Evolutionary conservation across 1,140 invertebrate genomes (phyloP).

Genomic region (Penaeus chinensis): DNA sequence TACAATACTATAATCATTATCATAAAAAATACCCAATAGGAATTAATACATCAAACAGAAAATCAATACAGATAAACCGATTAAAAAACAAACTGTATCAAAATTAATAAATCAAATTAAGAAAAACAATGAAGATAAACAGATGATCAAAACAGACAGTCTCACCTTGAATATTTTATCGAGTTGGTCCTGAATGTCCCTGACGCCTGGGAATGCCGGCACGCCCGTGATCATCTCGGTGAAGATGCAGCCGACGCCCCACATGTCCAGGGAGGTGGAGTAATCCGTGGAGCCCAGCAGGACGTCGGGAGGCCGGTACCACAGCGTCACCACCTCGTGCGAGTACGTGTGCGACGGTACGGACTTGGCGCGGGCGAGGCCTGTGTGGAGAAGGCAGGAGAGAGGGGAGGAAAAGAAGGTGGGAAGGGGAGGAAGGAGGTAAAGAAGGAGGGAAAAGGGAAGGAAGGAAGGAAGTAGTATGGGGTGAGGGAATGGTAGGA

Average conservation of each 20-base stretch:
- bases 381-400: constrained; percentile 58
- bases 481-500: too few relatives aligned
- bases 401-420: background rate
- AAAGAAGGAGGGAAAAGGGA: background rate
- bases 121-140: too few relatives aligned
- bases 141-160: background rate
- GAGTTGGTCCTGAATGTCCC: constrained; percentile 94
- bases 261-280: constrained; percentile 90
- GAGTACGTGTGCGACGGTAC: constrained; percentile 97
- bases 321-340: constrained; percentile 92
- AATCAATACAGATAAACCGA: too few relatives aligned
- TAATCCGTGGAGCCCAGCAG: constrained; percentile 96
- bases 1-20: too few relatives aligned
- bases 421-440: background rate
- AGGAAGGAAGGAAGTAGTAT: too few relatives aligned
- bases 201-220: constrained; percentile 93
- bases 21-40: too few relatives aligned
- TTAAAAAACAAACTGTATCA: too few relatives aligned
- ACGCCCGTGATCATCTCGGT: constrained; percentile 97
- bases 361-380: constrained; percentile 92
- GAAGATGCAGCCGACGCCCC: constrained; percentile 98
- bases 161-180: constrained; percentile 94
- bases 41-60: too few relatives aligned
- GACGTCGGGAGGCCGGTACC: constrained; percentile 92
- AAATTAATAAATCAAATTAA: too few relatives aligned